phyloP scores from a whole-genome alignment of 1,140 invertebrate species.

The Trissolcus basalis region DNA sequence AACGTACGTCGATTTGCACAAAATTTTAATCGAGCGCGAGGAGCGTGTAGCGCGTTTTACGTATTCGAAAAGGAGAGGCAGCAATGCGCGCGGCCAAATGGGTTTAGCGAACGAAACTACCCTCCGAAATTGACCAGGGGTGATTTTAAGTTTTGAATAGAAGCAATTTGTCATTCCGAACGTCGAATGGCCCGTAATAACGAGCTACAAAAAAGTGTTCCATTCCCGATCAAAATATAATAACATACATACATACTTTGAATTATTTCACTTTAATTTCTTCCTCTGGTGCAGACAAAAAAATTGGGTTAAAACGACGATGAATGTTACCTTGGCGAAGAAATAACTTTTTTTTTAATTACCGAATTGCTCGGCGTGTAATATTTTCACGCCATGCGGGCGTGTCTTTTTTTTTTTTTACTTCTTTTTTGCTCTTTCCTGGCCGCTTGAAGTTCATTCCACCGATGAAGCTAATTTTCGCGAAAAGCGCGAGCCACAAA shows the following conservation, averaged over 20 bases:
- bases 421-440: background rate
- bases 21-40: constrained; percentile 37
- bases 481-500: constrained; percentile 26
- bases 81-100: constrained; percentile 32
- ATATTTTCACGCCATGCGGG: constrained; percentile 14
- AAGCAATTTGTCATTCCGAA: constrained; percentile 54
- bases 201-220: constrained; percentile 24
- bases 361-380: constrained; percentile 14
- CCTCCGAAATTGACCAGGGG: constrained; percentile 50
- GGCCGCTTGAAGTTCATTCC: constrained; percentile 13
- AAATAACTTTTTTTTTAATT: constrained; percentile 24
- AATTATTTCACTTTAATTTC: no score
- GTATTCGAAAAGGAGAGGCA: constrained; percentile 39
- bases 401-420: constrained; percentile 6
- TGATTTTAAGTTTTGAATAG: constrained; percentile 59
- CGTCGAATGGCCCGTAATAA: constrained; percentile 47
- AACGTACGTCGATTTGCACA: constrained; percentile 30
- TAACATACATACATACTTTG: constrained; percentile 13
- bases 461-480: constrained; percentile 41
- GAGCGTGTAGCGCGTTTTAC: constrained; percentile 15
- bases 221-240: background rate
- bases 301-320: no score
- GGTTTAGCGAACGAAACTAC: constrained; percentile 41
- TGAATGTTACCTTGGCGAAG: background rate
- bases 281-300: no score